phyloP scores from a whole-genome alignment of 1,140 invertebrate species.

The Drosophila grimshawi region DNA sequence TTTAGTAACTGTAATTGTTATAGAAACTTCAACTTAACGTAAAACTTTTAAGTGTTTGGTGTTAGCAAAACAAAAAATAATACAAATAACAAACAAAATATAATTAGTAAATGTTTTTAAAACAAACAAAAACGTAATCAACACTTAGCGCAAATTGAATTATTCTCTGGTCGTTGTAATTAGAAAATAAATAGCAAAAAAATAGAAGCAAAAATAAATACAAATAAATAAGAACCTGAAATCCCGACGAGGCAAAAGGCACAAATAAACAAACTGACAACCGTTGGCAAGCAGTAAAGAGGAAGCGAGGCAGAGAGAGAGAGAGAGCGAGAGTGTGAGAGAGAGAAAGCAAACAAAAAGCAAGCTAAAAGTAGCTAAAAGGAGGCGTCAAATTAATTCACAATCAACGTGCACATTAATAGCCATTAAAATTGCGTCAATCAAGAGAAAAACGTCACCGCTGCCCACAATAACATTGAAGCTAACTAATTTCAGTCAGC shows the following conservation, averaged over 20 bases:
- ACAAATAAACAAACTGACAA: slow-evolving; percentile 28
- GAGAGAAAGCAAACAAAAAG: slow-evolving; percentile 8
- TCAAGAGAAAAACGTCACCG: slow-evolving; percentile 80
- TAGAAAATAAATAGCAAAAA: slow-evolving; percentile 11
- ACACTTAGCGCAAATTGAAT: slow-evolving; percentile 7
- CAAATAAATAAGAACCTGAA: background rate
- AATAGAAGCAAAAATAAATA: slow-evolving; percentile 15
- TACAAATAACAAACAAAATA: slow-evolving; percentile 11
- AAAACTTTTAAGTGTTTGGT: slow-evolving; percentile 55
- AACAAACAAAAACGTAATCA: slow-evolving; percentile 7
- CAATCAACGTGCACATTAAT: slow-evolving; percentile 60
- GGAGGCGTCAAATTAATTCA: slow-evolving; percentile 46
- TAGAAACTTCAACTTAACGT: slow-evolving; percentile 18
- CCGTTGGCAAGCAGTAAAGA: slow-evolving; percentile 11
- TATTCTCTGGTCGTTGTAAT: slow-evolving; percentile 13
- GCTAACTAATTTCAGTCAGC: slow-evolving; percentile 66
- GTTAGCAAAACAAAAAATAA: slow-evolving; percentile 46
- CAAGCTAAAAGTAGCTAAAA: slow-evolving; percentile 8
- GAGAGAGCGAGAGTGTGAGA: background rate
- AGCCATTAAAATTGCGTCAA: slow-evolving; percentile 82
- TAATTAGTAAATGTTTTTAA: slow-evolving; percentile 56
- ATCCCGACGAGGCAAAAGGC: background rate
- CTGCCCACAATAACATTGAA: slow-evolving; percentile 67
- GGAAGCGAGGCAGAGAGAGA: slow-evolving; percentile 5
- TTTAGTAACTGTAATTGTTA: slow-evolving; percentile 49